These are phyloP conservation scores for Anoplius nigerrimus DNA, from an alignment of 2,888 invertebrate genomes.

Conservation along the genomic window DNA sequence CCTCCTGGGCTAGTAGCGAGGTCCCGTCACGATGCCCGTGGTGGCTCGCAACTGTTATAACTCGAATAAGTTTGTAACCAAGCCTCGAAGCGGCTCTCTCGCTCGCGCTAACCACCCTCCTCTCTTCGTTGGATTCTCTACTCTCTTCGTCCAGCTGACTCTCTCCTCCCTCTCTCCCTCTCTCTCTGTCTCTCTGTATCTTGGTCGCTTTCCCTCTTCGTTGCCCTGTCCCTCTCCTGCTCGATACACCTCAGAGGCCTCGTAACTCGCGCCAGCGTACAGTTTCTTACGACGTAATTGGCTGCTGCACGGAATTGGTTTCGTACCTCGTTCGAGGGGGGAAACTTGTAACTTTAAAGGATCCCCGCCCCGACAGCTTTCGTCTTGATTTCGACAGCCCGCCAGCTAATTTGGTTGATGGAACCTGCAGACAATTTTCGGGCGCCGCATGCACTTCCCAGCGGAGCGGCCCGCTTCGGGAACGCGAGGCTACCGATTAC, in stretches of 20 bases:
- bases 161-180: neutral
- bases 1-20: constrained; percentile 3
- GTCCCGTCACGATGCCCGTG: constrained; percentile 41
- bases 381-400: too few relatives aligned
- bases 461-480: too few relatives aligned
- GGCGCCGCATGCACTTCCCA: too few relatives aligned
- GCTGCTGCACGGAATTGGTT: constrained; percentile 37
- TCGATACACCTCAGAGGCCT: constrained; percentile 30
- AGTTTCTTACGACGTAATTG: constrained; percentile 51
- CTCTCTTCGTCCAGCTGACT: neutral
- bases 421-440: too few relatives aligned
- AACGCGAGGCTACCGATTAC: too few relatives aligned
- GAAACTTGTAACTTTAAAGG: neutral
- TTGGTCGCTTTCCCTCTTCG: neutral
- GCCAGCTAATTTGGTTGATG: too few relatives aligned
- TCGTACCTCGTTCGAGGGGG: constrained; percentile 24
- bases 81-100: constrained; percentile 12
- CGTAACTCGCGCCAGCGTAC: constrained; percentile 42
- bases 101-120: constrained; percentile 1
- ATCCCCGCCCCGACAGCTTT: neutral
- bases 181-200: too few relatives aligned
- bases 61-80: constrained; percentile 53
- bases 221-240: neutral
- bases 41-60: constrained; percentile 50
- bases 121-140: neutral